These are phyloP conservation scores for Sinocyclocheilus anshuiensis DNA, from an alignment of 2,113 vertebrate genomes.

Conservation along the genomic window DNA sequence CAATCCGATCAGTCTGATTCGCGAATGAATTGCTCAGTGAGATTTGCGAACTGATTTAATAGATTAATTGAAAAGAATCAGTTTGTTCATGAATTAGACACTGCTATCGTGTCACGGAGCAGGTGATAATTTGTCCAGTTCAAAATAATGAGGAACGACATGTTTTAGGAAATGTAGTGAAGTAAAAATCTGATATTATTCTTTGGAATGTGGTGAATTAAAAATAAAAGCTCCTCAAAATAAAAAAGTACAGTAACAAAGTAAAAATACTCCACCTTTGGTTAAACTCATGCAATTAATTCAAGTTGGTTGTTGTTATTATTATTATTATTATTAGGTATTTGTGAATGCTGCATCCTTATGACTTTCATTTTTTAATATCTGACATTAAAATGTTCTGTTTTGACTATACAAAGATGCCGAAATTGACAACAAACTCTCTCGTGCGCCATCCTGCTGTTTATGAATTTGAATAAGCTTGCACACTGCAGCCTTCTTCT, in stretches of 20 bases:
- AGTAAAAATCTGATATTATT: neutral
- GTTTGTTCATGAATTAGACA: neutral
- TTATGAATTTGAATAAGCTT: slow-evolving; percentile 39
- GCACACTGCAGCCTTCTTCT: slow-evolving; percentile 29
- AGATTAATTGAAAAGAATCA: too few relatives aligned
- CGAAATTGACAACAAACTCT: slow-evolving; percentile 2
- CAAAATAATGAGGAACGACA: neutral
- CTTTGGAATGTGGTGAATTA: neutral
- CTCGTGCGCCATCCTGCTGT: slow-evolving; percentile 9
- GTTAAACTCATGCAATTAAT: neutral
- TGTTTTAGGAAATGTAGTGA: neutral
- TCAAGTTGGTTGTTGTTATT: neutral
- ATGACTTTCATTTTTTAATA: neutral
- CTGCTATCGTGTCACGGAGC: neutral
- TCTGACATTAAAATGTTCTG: neutral
- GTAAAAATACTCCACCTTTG: neutral
- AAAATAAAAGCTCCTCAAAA: neutral
- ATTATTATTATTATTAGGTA: too few relatives aligned
- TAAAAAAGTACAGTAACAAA: neutral
- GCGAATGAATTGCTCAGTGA: neutral
- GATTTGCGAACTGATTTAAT: too few relatives aligned
- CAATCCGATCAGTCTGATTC: neutral
- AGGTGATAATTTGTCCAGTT: neutral
- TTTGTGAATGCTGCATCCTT: neutral
- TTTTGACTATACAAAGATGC: neutral